phyloP scores from a whole-genome alignment of 2,113 vertebrate species.

The Amblyornis subalaris region DNA sequence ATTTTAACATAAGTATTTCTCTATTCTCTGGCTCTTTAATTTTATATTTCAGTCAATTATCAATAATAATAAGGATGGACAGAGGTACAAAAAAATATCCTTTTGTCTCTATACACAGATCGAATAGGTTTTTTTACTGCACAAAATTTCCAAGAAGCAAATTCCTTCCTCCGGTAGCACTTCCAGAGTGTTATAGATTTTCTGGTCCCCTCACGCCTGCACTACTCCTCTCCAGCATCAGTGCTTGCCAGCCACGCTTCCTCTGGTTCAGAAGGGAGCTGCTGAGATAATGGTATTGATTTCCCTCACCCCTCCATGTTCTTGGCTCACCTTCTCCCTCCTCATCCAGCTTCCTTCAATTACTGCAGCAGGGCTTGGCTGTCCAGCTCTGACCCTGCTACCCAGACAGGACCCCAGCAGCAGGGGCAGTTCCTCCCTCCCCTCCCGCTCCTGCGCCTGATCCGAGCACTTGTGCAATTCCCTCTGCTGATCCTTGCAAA shows the following conservation, averaged over 20 bases:
- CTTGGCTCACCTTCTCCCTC: background rate
- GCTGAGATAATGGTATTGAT: background rate
- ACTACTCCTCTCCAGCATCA: background rate
- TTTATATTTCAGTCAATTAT: background rate
- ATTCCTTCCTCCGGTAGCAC: background rate
- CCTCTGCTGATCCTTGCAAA: background rate
- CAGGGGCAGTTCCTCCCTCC: background rate
- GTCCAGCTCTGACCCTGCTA: background rate
- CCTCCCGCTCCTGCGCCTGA: background rate
- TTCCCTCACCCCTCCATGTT: background rate
- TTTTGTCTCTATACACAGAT: background rate
- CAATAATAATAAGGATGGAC: background rate
- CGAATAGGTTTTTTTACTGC: background rate
- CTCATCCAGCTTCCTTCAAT: background rate
- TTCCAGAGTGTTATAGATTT: background rate
- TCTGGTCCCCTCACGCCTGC: background rate
- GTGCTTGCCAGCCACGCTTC: background rate
- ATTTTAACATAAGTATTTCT: background rate
- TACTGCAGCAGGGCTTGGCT: background rate
- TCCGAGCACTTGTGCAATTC: background rate
- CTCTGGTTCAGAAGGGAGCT: background rate
- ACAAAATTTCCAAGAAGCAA: background rate
- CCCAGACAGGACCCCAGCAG: background rate
- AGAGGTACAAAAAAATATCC: background rate
- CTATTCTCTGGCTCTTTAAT: background rate